Percentiles rank a stretch among this genome's conserved stretches.
Evolutionary conservation across 2,888 invertebrate genomes (phyloP).

Genomic region (Lysandra bellargus): DNA sequence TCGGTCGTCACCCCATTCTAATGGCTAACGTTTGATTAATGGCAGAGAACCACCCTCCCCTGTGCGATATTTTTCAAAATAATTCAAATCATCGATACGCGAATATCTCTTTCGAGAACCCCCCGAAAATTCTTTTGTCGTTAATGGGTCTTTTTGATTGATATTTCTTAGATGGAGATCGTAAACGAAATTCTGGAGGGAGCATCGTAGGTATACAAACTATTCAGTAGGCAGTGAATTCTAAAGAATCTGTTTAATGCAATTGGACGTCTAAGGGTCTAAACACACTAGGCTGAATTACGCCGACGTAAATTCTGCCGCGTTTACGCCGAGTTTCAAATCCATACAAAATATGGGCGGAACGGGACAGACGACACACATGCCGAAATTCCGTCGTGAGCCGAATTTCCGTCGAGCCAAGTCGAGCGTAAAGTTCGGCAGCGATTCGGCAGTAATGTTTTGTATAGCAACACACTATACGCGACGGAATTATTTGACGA

Average conservation of each 20-base stretch:
- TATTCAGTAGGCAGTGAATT: background rate
- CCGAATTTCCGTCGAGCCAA: too few species aligned
- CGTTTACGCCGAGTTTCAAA: too few species aligned
- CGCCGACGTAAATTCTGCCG: too few species aligned
- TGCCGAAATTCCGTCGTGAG: too few species aligned
- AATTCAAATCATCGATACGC: conserved; percentile 31
- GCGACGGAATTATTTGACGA: too few species aligned
- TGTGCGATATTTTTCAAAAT: conserved; percentile 35
- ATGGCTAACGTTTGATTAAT: conserved; percentile 76
- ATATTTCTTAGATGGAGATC: conserved; percentile 32
- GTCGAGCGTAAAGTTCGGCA: too few species aligned
- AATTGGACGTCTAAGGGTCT: background rate
- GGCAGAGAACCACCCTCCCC: conserved; percentile 55
- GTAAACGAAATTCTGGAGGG: background rate
- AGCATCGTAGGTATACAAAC: background rate
- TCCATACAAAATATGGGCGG: too few species aligned
- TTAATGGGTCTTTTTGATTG: conserved; percentile 32
- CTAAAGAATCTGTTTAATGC: background rate
- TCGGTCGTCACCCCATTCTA: conserved; percentile 74
- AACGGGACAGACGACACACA: too few species aligned
- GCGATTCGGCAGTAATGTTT: too few species aligned
- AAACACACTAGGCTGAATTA: too few species aligned
- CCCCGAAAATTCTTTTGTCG: conserved; percentile 31
- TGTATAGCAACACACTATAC: too few species aligned
- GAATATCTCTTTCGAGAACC: conserved; percentile 33